A percentile compares a stretch with the other conserved stretches of the same genome.
These are phyloP conservation scores for Bubo scandiacus DNA, from an alignment of 2,113 vertebrate species.

Conservation along the genomic window DNA sequence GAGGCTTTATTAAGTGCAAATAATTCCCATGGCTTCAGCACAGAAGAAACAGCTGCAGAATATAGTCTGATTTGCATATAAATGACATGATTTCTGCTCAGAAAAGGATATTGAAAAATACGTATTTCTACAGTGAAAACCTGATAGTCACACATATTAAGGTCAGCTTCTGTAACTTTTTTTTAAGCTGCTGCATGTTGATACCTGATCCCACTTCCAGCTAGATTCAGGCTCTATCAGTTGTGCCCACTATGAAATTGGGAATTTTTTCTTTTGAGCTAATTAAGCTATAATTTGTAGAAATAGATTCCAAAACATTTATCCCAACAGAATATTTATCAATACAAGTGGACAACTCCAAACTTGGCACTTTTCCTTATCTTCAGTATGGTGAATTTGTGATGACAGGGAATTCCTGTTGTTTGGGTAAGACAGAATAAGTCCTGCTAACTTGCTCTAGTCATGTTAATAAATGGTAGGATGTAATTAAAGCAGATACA, in stretches of 20 bases:
- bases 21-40: conserved; percentile 76
- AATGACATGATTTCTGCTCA: conserved; percentile 81
- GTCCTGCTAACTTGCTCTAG: background rate
- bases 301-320: conserved; percentile 28
- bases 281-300: conserved; percentile 55
- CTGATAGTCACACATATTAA: conserved; percentile 72
- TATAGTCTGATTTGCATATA: conserved; percentile 81
- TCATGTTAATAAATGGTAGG: background rate
- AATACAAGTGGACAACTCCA: background rate
- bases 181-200: conserved; percentile 60
- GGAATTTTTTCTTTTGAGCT: conserved; percentile 66
- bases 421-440: background rate
- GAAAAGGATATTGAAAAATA: conserved; percentile 79
- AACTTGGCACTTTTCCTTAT: background rate
- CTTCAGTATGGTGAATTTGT: background rate
- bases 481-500: background rate
- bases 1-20: conserved; percentile 82
- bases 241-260: conserved; percentile 53
- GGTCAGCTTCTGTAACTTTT: conserved; percentile 69
- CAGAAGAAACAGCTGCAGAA: conserved; percentile 75
- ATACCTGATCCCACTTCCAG: conserved; percentile 56
- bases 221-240: conserved; percentile 36
- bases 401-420: background rate
- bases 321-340: conserved; percentile 50
- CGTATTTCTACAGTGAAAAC: conserved; percentile 69